Percentiles rank a stretch among this genome's conserved stretches.
phyloP scores from a whole-genome alignment of 2,113 vertebrate genomes.

The Todiramphus chloris region DNA sequence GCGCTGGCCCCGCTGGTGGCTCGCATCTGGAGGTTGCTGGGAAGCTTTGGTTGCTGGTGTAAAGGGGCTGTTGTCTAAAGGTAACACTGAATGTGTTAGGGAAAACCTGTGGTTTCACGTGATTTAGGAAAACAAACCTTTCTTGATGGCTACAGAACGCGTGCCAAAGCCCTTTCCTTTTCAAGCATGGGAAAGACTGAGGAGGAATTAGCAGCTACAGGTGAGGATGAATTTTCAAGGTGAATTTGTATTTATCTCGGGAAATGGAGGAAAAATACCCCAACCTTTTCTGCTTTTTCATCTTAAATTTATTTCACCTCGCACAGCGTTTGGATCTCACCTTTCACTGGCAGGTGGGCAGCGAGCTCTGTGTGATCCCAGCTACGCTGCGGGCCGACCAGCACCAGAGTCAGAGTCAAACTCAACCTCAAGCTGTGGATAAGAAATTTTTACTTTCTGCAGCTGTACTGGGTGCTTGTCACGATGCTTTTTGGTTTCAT shows the following conservation, averaged over 20 bases:
- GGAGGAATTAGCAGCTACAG: not conserved
- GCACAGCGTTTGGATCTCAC: not conserved
- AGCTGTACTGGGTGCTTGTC: rapidly evolving
- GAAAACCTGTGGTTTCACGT: not conserved
- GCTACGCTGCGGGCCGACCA: not conserved
- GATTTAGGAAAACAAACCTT: not conserved
- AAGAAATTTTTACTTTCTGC: not conserved
- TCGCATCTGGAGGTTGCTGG: not conserved
- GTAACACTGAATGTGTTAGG: not conserved
- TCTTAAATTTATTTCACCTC: not conserved
- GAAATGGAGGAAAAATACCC: not conserved
- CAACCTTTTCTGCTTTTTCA: not conserved
- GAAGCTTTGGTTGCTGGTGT: not conserved
- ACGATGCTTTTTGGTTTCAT: not conserved
- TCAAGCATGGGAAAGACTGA: not conserved
- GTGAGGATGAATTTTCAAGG: not conserved
- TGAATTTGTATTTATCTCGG: not conserved
- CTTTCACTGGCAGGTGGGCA: not conserved
- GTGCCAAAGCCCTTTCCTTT: not conserved
- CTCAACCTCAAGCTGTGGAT: not conserved
- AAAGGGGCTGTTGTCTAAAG: not conserved
- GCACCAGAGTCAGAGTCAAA: not conserved
- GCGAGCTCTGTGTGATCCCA: not conserved
- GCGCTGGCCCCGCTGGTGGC: not conserved
- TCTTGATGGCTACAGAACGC: not conserved